Evolutionary conservation across 2,888 invertebrate genomes (phyloP), one percentile per base, ranked within the genome.

Genomic region (Pollenia angustigena): DNA sequence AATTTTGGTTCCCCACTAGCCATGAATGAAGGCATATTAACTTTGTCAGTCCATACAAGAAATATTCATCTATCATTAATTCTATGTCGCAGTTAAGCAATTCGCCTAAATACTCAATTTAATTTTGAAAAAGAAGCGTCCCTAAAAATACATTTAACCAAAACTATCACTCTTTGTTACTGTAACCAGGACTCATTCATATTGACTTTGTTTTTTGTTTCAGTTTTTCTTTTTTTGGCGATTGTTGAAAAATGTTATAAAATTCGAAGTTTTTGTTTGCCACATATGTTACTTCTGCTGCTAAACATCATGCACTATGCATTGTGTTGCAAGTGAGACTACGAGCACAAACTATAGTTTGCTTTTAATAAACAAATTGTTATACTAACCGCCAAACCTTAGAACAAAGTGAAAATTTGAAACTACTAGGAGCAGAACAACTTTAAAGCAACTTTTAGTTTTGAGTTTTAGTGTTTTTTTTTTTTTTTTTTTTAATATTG

Each of bases 321-420:
- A 58, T 48, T 58, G 58, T 16, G 11, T 62, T 42, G 40, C 18
- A 14, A 9, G 14, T 48, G n/a, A 18, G 32, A 56, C 8, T 9
- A 54, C 9, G 23, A 32, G 10, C 44, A 68, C 32, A 32, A 32
- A 60, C 16, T 40, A 44, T 10, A 68, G 58, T 75, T 75, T 75
- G 50, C 44, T 68, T 64, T 62, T 74, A 58, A 72, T 81, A 66
- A 81, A 48, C 56, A 74, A 64, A 81, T 56, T 66, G 40, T 58
- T 66, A 1, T 58, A 48, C 64, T 40, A 74, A 56, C 72, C 72
- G 72, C 81, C 46, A 56, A 66, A 40, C n/a, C 16, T 48, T 46
- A 8, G 18, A 11, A 54, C 32, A 48, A 42, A 64, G 8, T 14
- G 4, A 12, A 48, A 68, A 42, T n/a, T 18, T n/a, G 11, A 62